Conservation (phyloP, 2,888 invertebrate genomes). For the Drosophila colorata region DNA sequence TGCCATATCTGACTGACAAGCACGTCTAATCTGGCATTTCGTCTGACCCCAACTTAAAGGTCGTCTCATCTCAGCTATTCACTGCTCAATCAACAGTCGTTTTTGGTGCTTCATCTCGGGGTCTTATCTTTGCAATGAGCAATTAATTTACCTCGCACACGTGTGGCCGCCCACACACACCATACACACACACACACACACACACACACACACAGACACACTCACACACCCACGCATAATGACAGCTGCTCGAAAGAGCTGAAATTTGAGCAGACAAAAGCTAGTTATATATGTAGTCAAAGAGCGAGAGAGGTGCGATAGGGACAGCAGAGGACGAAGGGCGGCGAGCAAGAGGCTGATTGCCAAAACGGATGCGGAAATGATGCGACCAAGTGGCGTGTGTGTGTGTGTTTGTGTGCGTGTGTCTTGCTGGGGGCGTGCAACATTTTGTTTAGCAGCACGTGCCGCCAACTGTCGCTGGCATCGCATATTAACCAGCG, state of each 20-base stretch:
- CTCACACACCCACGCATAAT: slow-evolving; percentile 12
- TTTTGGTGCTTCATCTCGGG: slow-evolving; percentile 29
- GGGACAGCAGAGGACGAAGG: background rate
- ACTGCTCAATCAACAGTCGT: slow-evolving; percentile 26
- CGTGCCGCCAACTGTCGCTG: slow-evolving; percentile 59
- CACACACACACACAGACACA: slow-evolving; percentile 1
- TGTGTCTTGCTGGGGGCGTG: slow-evolving; percentile 15
- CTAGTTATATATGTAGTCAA: slow-evolving; percentile 52
- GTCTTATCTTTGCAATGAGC: slow-evolving; percentile 45
- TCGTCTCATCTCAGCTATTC: slow-evolving; percentile 1
- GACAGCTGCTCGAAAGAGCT: slow-evolving; percentile 35
- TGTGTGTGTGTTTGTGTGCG: background rate
- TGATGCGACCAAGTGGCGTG: slow-evolving; percentile 61
- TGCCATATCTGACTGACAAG: background rate
- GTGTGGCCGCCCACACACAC: slow-evolving; percentile 1
- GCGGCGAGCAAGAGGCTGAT: slow-evolving; percentile 44
- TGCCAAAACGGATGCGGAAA: slow-evolving; percentile 76
- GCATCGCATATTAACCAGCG: slow-evolving; percentile 61
- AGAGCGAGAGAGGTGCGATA: background rate
- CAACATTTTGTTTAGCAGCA: slow-evolving; percentile 75
- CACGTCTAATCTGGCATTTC: background rate
- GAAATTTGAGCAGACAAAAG: slow-evolving; percentile 55
- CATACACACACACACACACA: slow-evolving; percentile 1
- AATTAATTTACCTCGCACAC: slow-evolving; percentile 59
- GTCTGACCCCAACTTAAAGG: slow-evolving; percentile 1